Percentiles rank a stretch among this genome's conserved stretches.
Conservation (phyloP, 2,797 vertebrate species). For the Trichosurus vulpecula region DNA sequence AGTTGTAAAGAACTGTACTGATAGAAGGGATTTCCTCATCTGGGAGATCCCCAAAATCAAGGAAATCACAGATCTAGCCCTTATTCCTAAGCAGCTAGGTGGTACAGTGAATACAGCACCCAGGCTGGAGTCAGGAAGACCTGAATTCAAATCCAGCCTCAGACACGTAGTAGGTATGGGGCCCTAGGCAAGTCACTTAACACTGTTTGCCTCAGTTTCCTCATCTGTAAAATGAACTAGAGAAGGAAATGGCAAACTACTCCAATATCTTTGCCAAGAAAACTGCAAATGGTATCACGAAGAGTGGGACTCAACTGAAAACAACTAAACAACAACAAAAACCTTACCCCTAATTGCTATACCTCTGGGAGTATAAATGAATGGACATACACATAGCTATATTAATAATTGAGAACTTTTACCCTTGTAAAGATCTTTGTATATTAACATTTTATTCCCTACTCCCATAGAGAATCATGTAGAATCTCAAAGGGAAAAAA, state of each 20-base stretch:
- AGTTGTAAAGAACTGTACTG: not conserved
- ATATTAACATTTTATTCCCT: not conserved
- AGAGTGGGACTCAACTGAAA: not conserved
- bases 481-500: not conserved
- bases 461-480: not conserved
- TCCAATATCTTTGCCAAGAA: not conserved
- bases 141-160: not conserved
- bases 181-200: not conserved
- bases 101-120: not conserved
- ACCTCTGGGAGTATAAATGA: not conserved
- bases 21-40: not conserved
- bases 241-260: not conserved
- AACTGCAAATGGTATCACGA: not conserved
- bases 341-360: not conserved
- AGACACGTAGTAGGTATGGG: not conserved
- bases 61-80: not conserved
- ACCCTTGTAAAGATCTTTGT: not conserved
- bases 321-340: not conserved
- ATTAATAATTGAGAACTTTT: too few species aligned
- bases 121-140: not conserved
- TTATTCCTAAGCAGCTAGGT: not conserved
- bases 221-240: not conserved
- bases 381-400: not conserved
- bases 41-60: not conserved
- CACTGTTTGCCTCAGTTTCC: not conserved